Percentiles rank a stretch among this genome's conserved stretches.
Conservation (phyloP, 1,140 invertebrate species). For the Pentalonia nigronervosa region DNA sequence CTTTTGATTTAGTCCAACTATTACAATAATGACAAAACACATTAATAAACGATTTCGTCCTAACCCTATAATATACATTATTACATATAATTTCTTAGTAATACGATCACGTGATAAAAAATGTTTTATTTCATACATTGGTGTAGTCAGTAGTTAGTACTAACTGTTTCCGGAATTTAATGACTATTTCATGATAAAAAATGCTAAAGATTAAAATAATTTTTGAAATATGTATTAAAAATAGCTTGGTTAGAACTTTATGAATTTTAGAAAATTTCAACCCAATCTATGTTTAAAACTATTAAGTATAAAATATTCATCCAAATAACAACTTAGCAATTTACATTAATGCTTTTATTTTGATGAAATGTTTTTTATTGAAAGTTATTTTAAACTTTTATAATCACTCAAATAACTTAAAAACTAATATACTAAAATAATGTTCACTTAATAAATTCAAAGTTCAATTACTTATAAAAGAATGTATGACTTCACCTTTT, state of each 20-base stretch:
- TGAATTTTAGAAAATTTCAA: background rate
- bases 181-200: background rate
- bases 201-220: background rate
- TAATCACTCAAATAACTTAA: background rate
- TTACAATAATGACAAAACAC: background rate
- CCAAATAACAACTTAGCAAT: background rate
- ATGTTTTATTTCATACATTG: background rate
- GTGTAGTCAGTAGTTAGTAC: background rate
- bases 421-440: background rate
- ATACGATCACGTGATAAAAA: background rate
- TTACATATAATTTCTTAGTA: background rate
- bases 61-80: background rate
- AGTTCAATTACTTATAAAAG: background rate
- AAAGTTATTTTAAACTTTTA: background rate
- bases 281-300: background rate
- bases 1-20: background rate
- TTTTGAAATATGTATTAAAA: background rate
- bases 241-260: background rate
- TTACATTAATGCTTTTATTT: background rate
- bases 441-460: background rate
- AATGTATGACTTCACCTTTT: background rate
- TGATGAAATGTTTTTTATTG: background rate
- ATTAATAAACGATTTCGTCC: background rate
- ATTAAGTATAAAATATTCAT: background rate
- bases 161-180: background rate